A percentile compares a stretch with the other conserved stretches of the same genome.
phyloP scores from a whole-genome alignment of 2,888 invertebrate genomes.

The Agrilus biguttatus region DNA sequence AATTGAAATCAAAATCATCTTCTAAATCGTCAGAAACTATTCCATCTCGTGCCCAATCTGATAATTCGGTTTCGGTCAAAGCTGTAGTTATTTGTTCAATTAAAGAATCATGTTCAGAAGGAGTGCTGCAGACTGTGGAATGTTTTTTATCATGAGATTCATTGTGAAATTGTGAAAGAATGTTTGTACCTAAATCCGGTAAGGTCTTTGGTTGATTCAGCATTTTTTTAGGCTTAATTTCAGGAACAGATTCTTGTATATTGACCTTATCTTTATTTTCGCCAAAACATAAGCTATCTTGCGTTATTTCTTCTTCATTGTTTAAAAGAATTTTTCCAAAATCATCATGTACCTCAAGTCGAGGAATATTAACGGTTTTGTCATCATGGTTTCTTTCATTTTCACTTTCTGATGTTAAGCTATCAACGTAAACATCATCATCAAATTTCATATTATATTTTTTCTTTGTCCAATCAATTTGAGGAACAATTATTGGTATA shows the following conservation, averaged over 20 bases:
- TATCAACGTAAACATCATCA: constrained; percentile 46
- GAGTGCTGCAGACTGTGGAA: constrained; percentile 21
- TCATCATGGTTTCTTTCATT: constrained; percentile 17
- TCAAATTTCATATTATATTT: constrained; percentile 25
- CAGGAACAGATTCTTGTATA: constrained; percentile 9
- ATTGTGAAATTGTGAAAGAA: constrained; percentile 20
- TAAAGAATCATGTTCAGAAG: constrained; percentile 43
- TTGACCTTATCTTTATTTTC: constrained; percentile 8
- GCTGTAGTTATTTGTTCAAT: constrained; percentile 57
- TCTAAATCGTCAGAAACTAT: constrained; percentile 63
- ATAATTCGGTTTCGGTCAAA: constrained; percentile 74
- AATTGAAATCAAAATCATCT: constrained; percentile 45
- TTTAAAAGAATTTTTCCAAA: constrained; percentile 11
- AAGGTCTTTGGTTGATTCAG: constrained; percentile 30
- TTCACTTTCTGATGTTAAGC: constrained; percentile 34
- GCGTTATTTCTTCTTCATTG: constrained; percentile 12
- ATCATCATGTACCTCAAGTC: constrained; percentile 49
- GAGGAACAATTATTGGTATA: constrained; percentile 49
- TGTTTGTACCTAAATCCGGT: constrained; percentile 19
- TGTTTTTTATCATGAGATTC: constrained; percentile 19
- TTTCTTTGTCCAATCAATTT: constrained; percentile 40
- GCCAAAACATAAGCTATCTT: constrained; percentile 15
- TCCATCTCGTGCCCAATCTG: constrained; percentile 77
- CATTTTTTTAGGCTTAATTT: constrained; percentile 21
- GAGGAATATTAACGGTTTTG: constrained; percentile 30